Conservation (phyloP, 2,888 invertebrate genomes). For the Trichogramma dendrolimi region DNA sequence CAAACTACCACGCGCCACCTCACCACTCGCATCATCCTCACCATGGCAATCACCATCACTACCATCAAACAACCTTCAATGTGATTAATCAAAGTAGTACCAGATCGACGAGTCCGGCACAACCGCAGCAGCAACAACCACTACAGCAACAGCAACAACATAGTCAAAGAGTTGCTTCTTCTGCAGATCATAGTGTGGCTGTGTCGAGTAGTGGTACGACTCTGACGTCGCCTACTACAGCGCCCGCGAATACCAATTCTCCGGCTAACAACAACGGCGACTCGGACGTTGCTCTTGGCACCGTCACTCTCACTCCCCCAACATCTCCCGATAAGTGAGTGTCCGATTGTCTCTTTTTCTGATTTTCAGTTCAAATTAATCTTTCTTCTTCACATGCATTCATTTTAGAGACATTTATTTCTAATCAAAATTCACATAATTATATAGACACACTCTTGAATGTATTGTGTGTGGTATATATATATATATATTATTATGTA, state of each 20-base stretch:
- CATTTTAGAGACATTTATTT: conserved; percentile 23
- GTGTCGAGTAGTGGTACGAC: conserved; percentile 15
- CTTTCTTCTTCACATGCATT: conserved; percentile 12
- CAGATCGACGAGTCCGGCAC: conserved; percentile 29
- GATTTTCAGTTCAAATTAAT: conserved; percentile 33
- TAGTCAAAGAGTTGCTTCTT: conserved; percentile 41
- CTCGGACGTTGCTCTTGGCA: conserved; percentile 49
- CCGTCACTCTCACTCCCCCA: conserved; percentile 58
- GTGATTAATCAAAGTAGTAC: conserved; percentile 2
- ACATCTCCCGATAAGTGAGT: conserved; percentile 63
- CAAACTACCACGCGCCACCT: not conserved
- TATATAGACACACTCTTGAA: too few species aligned
- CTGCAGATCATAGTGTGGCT: conserved; percentile 13
- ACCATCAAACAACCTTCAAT: conserved; percentile 15
- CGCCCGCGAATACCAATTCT: conserved; percentile 36
- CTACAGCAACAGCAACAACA: conserved; percentile 36
- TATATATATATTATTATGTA: too few species aligned
- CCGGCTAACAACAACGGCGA: conserved; percentile 40
- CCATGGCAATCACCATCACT: conserved; percentile 14
- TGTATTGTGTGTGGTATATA: too few species aligned
- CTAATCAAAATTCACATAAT: not conserved
- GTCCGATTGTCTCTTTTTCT: conserved; percentile 26
- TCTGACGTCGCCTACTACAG: conserved; percentile 17
- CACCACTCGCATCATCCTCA: conserved; percentile 4
- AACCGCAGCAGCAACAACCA: conserved; percentile 26